phyloP scores from a whole-genome alignment of 2,797 vertebrate species.

The Epinephelus coioides region DNA sequence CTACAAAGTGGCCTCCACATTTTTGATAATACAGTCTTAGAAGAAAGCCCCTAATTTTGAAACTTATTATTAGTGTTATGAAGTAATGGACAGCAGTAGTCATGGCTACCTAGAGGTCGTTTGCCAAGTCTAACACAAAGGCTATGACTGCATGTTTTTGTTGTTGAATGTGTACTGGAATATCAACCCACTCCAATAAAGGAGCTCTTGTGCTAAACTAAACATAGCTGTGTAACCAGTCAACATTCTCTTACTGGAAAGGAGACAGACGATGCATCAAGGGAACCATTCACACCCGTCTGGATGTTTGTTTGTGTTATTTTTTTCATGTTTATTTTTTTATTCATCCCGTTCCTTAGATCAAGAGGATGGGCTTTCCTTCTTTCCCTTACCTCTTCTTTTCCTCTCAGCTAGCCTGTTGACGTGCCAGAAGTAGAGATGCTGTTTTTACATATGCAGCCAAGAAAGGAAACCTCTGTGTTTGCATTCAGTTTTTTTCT shows the following conservation, averaged over 20 bases:
- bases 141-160: slow-evolving; percentile 58
- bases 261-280: slow-evolving; percentile 60
- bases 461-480: slow-evolving; percentile 50
- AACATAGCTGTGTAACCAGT: slow-evolving; percentile 69
- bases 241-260: slow-evolving; percentile 78
- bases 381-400: slow-evolving; percentile 50
- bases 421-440: slow-evolving; percentile 44
- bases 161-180: slow-evolving; percentile 61
- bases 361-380: slow-evolving; percentile 52
- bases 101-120: slow-evolving; percentile 34
- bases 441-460: slow-evolving; percentile 48
- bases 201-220: slow-evolving; percentile 69
- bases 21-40: slow-evolving; percentile 23
- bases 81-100: slow-evolving; percentile 51
- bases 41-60: slow-evolving; percentile 42
- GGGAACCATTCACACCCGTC: slow-evolving; percentile 70
- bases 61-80: slow-evolving; percentile 46
- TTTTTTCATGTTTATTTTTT: slow-evolving; percentile 56
- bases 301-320: slow-evolving; percentile 73
- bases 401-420: slow-evolving; percentile 42
- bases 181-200: slow-evolving; percentile 60
- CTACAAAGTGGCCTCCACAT: slow-evolving; percentile 19
- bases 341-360: slow-evolving; percentile 56
- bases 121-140: slow-evolving; percentile 52
- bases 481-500: slow-evolving; percentile 28